A percentile compares a stretch with the other conserved stretches of the same genome.
Conservation (phyloP, 2,797 vertebrate genomes). For the Cephalopachus bancanus region DNA sequence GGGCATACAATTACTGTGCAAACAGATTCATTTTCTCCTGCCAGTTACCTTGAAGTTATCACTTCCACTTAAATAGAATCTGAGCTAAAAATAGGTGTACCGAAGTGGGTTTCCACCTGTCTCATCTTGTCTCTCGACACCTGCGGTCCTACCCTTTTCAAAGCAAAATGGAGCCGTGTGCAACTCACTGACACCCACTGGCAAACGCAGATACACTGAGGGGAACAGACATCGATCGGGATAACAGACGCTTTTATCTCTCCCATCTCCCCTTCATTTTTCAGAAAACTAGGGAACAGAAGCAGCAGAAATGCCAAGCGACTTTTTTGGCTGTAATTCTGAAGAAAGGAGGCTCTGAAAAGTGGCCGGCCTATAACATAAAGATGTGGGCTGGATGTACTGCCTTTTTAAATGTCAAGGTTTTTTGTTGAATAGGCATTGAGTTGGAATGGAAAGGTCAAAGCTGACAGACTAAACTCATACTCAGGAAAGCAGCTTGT, state of each 20-base stretch:
- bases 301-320: slow-evolving; percentile 13
- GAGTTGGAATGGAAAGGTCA: slow-evolving; percentile 73
- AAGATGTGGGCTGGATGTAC: slow-evolving; percentile 46
- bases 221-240: background rate
- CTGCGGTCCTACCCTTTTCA: slow-evolving; percentile 63
- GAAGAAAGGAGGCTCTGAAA: slow-evolving; percentile 21
- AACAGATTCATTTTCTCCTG: slow-evolving; percentile 79
- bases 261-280: background rate
- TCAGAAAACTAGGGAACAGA: background rate
- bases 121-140: slow-evolving; percentile 68
- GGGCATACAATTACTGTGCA: slow-evolving; percentile 73
- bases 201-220: background rate
- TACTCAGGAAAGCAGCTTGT: background rate
- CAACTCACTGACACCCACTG: background rate
- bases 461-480: slow-evolving; percentile 68
- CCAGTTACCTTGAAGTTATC: slow-evolving; percentile 78
- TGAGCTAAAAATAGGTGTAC: slow-evolving; percentile 79
- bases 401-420: slow-evolving; percentile 74
- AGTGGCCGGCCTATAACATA: background rate
- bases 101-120: slow-evolving; percentile 73
- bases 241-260: background rate
- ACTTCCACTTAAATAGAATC: slow-evolving; percentile 80
- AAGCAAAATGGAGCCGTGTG: background rate
- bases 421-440: slow-evolving; percentile 53
- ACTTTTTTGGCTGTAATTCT: slow-evolving; percentile 30